Base-by-base conservation (phyloP, 2,797 vertebrate species). In the Meda fulgida region DNA sequence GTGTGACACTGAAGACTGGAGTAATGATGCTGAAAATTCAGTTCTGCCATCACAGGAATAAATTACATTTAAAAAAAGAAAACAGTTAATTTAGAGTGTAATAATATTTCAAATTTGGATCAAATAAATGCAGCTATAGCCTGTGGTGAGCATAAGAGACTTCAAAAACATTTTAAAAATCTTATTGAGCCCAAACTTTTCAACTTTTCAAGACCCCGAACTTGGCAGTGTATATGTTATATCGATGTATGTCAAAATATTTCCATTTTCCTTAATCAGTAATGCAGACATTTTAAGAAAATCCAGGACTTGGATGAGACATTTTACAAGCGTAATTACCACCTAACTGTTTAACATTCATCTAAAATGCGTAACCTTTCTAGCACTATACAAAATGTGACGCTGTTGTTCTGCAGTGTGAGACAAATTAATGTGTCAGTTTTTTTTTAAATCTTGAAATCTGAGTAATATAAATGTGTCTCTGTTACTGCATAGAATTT, bases 221-320 rank as follows among this genome's bases (percentile, higher is more conserved):
- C 36, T 29, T 48, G 14, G 0, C 9, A 38, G 31, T 3, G 10
- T 51, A 51, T 29, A 34, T 34, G 29, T 76, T 9, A 31, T 46
- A 14, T 43, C 7, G 40, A 48, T 48, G 8, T 31, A 1, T 58
- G 40, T 36, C 21, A 73, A 18, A 73, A 83, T 75, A 23, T 60
- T 40, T 18, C 8, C 4, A 21, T 84, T 79, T 81, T 90, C 88
- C 91, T 94, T 84, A 90, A 92, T 81, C 38, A 70, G 89, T 19
- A 63, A 38, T 84, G 86, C 92, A 98, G 97, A 81, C 95, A 97
- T 94, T 98, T 96, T 94, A 97, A 96, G 92, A 98, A 97, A 94
- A 98, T 98, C 90, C 97, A 98, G 91, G 97, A 98, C 90, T 96
- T 97, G 88, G 96, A 97, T 87, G 97, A 97, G 84, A 93, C 94